A percentile compares a stretch with the other conserved stretches of the same genome.
Conservation (phyloP, 2,888 invertebrate species). For the Hartigia nigra region DNA sequence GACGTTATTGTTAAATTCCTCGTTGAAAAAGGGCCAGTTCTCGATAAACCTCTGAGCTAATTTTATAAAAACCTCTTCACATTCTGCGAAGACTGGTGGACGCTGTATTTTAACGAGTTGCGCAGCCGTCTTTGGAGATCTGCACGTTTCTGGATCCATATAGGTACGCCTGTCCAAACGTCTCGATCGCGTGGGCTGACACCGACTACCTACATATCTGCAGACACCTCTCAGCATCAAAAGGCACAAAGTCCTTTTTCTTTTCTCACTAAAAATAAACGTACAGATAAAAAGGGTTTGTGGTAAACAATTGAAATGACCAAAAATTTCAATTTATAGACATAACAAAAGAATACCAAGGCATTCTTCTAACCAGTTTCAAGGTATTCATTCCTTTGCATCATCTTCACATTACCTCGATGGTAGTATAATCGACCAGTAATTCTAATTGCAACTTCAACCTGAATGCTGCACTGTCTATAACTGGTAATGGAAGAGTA, state of each 20-base stretch:
- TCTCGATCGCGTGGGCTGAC: constrained; percentile 26
- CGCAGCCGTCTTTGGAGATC: constrained; percentile 43
- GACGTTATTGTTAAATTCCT: not conserved
- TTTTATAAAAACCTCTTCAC: constrained; percentile 22
- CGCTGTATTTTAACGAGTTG: constrained; percentile 26
- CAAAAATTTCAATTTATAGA: constrained; percentile 62
- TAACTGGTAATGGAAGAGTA: not conserved
- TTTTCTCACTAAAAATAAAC: not conserved
- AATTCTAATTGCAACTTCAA: not conserved
- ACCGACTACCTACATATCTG: constrained; percentile 22
- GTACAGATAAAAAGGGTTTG: constrained; percentile 12
- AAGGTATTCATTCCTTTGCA: not conserved
- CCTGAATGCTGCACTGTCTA: not conserved
- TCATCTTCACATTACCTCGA: not conserved
- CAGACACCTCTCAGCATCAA: constrained; percentile 1
- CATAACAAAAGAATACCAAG: not conserved
- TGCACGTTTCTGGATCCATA: constrained; percentile 40
- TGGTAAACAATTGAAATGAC: constrained; percentile 59
- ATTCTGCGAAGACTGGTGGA: constrained; percentile 23
- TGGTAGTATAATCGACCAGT: not conserved
- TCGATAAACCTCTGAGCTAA: constrained; percentile 29
- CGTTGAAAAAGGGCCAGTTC: constrained; percentile 18
- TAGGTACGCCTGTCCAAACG: constrained; percentile 32
- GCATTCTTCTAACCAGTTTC: not conserved
- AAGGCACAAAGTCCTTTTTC: constrained; percentile 11